These are phyloP conservation scores for Pseudorhiza aurosa DNA, from an alignment of 30 jellyfish, hydroid and myxozoan genomes.

Conservation along the genomic window DNA sequence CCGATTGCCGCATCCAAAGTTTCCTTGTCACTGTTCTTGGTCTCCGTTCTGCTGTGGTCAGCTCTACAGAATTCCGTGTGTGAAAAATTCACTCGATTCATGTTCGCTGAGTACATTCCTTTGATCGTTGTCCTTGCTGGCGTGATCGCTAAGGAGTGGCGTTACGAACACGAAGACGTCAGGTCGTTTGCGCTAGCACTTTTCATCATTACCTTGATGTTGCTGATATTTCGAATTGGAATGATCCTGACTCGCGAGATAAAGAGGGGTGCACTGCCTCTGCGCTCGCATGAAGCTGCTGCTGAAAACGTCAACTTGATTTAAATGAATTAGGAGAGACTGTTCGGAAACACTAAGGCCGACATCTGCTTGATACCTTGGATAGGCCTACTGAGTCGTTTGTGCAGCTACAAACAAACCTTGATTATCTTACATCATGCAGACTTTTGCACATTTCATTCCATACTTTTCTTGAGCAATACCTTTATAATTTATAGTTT, in stretches of 20 bases:
- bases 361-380: no score
- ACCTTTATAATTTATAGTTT: no score
- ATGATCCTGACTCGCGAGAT: conserved; percentile 17
- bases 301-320: conserved; percentile 43
- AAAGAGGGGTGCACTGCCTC: conserved; percentile 20
- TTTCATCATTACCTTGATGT: conserved; percentile 30
- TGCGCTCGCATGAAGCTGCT: not conserved
- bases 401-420: no score
- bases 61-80: conserved; percentile 16
- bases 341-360: no score
- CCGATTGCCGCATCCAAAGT: conserved; percentile 26
- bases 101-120: conserved; percentile 41
- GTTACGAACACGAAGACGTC: conserved; percentile 31
- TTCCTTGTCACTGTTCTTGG: conserved; percentile 18
- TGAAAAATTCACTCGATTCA: conserved; percentile 27
- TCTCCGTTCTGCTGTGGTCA: conserved; percentile 27
- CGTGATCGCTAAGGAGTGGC: conserved; percentile 31
- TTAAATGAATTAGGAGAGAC: no score
- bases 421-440: no score
- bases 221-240: conserved; percentile 30
- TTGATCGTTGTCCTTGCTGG: conserved; percentile 31
- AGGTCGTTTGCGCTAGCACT: conserved; percentile 38
- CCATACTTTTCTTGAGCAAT: no score
- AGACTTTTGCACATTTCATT: no score
- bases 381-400: no score